Evolutionary conservation across 2,113 vertebrate genomes (phyloP).

Genomic region (Poicephalus meyeri): DNA sequence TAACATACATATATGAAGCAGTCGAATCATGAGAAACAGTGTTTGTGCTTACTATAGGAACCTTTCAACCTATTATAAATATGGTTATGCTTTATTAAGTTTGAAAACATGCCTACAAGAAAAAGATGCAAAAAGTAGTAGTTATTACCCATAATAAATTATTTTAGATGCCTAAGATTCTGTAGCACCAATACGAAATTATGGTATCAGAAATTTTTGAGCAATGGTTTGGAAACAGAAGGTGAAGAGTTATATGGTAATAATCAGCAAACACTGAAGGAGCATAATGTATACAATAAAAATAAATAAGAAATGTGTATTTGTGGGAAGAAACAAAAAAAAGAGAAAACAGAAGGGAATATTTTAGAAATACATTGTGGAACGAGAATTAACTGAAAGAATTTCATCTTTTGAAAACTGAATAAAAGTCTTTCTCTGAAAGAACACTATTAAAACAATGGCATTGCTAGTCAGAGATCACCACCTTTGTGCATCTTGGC

Average conservation of each 20-base stretch:
- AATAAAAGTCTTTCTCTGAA: not conserved
- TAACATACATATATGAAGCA: not conserved
- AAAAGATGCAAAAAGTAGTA: not conserved
- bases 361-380: not conserved
- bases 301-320: not conserved
- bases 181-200: not conserved
- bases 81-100: not conserved
- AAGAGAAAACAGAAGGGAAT: not conserved
- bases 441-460: not conserved
- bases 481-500: not conserved
- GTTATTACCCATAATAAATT: not conserved
- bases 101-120: not conserved
- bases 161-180: not conserved
- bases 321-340: not conserved
- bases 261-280: not conserved
- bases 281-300: not conserved
- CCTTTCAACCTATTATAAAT: not conserved
- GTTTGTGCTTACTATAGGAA: not conserved
- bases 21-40: not conserved
- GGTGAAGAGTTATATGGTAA: not conserved
- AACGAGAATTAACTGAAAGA: not conserved
- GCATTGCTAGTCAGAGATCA: not conserved
- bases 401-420: not conserved
- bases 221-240: not conserved
- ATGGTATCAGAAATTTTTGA: not conserved